Evolutionary conservation across 2,888 invertebrate species (phyloP), one percentile per base, ranked within the genome.

Genomic region (Mongoloraphidia duomilia): DNA sequence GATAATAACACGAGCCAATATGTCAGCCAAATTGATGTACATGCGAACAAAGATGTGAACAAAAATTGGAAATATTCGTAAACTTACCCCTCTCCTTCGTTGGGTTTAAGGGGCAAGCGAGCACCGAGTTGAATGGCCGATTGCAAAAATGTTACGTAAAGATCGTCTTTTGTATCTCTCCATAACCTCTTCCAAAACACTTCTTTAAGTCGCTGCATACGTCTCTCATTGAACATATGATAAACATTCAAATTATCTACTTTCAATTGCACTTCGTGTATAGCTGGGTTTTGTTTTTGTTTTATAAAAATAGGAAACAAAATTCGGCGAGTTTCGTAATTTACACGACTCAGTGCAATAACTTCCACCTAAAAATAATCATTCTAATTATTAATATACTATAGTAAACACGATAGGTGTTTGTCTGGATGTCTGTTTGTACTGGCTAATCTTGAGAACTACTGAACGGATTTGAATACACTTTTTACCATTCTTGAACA

Each of bases 231-330:
- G 62, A 92, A 82, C 61, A 92, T 72, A 61, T 93, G 90, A 55
- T 90, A 88, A 47, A 91, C 86, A 61, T 92, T 90, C 26, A 91
- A 69, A 66, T 92, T 92, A 64, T 90, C 85, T 44, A 93, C 87
- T 68, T 92, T 92, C 60, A 93, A 70, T 62, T 89, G 84, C 6
- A 91, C 82, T 59, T 90, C 82, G 61, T 83, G 80, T 41, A 76
- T 77, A 0, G 86, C 80, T 53, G 80, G 75, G 55, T 76, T 77
- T 50, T 74, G 67, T 60, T 84, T 86, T 12, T 79, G 75, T 3
- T 73, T 69, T 11, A 90, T 74, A 47, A 75, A 75, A 49, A 89
- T 70, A 0, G 77, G 72, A 9, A 88, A 63, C 1, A 77, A 67
- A 39, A 75, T 71, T 14, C 76, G 73, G 1, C 81, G 72, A 0